phyloP scores from a whole-genome alignment of 2,888 invertebrate species.

The Plagiodera versicolora region DNA sequence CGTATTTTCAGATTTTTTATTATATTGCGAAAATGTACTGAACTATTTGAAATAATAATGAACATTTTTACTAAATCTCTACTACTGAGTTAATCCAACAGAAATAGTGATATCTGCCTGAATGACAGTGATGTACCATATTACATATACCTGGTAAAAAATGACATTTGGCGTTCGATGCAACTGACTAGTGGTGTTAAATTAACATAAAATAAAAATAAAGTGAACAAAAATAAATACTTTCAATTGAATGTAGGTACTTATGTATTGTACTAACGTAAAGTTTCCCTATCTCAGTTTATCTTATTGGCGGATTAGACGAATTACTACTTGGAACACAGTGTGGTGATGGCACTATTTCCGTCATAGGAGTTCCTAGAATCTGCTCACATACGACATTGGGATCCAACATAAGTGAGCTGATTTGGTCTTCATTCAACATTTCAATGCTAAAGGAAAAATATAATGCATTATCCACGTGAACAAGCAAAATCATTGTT shows the following conservation, averaged over 20 bases:
- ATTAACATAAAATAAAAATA: no score
- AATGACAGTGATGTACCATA: no score
- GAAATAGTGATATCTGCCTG: no score
- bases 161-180: no score
- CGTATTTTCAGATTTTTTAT: no score
- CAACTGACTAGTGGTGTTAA: not conserved
- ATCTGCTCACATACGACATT: slow-evolving; percentile 71
- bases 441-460: slow-evolving; percentile 68
- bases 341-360: slow-evolving; percentile 54
- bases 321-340: slow-evolving; percentile 3
- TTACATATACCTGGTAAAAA: not conserved
- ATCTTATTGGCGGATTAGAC: slow-evolving; percentile 18
- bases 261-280: slow-evolving; percentile 19
- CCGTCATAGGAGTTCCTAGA: slow-evolving; percentile 61
- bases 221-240: no score
- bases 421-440: slow-evolving; percentile 76
- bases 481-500: no score
- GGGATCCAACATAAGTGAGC: slow-evolving; percentile 73
- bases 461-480: not conserved
- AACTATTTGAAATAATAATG: no score
- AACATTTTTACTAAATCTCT: no score
- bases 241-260: slow-evolving; percentile 6
- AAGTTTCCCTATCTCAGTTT: slow-evolving; percentile 11
- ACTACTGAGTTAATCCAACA: no score
- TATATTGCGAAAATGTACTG: no score